Base-by-base conservation (phyloP, 2,797 vertebrate species). In the Parauchenoglanis ngamensis region DNA sequence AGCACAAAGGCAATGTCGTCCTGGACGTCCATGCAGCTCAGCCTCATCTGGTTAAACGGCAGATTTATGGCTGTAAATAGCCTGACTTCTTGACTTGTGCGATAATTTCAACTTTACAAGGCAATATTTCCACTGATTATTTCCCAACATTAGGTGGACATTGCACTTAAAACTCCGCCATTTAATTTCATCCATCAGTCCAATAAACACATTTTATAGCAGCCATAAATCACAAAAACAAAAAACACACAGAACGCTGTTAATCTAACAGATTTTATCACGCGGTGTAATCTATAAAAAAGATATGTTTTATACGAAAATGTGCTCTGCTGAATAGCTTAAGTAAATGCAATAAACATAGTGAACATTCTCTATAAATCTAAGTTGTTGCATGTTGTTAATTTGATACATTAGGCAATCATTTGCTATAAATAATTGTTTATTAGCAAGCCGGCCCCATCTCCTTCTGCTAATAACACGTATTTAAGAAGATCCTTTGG, bases 341-440 rank as follows among this genome's bases (percentile, higher is more conserved):
- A 98, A 98, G 97, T 99, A 99, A 99, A 97, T 96, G 97, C 97
- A 98, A 98, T 99, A 99, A 99, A 99, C 97, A 97, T 96, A 95
- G 94, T 95, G 95, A 97, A 96, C 95, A 93, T 93, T 94, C 91
- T 86, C 93, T 94, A 95, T 98, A 99, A 98, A 99, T 99, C 97
- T 97, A 96, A 95, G 95, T 95, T 96, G 97, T 96, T 96, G 96
- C 96, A 97, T 96, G 97, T 96, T 98, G 98, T 99, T 99, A 99
- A 98, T 98, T 97, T 99, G 97, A 98, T 98, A 96, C 96, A 99
- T 98, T 98, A 97, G 97, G 96, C 96, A 96, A 98, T 98, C 97
- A 98, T 98, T 98, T 97, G 96, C 95, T 96, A 97, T 98, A 98
- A 99, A 99, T 99, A 99, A 98, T 96, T 98, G 97, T 99, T 99